A percentile compares a stretch with the other conserved stretches of the same genome.
Evolutionary conservation across 2,888 invertebrate species (phyloP).

Genomic region (Crioceris asparagi): DNA sequence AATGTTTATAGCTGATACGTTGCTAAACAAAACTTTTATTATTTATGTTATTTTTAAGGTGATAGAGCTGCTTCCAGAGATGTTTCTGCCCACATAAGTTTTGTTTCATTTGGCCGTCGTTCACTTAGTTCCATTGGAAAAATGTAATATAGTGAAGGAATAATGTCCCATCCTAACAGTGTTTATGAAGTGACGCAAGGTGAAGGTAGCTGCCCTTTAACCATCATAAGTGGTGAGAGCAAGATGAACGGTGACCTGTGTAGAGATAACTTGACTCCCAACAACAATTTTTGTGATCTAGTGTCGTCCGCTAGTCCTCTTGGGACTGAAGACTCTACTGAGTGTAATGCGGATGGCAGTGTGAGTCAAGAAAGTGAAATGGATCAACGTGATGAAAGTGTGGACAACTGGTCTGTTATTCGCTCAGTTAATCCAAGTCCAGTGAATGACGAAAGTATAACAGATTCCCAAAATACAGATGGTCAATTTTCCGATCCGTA

Average conservation of each 20-base stretch:
- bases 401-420: constrained; percentile 9
- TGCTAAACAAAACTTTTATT: no score
- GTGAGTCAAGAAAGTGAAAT: constrained; percentile 11
- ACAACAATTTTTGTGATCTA: constrained; percentile 33
- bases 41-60: neutral
- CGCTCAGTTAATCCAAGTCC: constrained; percentile 10
- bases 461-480: constrained; percentile 8
- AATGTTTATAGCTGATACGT: no score
- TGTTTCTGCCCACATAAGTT: constrained; percentile 22
- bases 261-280: constrained; percentile 27
- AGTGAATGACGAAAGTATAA: constrained; percentile 8
- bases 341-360: constrained; percentile 13
- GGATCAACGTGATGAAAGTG: constrained; percentile 9
- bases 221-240: constrained; percentile 10
- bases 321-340: constrained; percentile 10
- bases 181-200: constrained; percentile 13
- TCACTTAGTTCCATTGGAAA: constrained; percentile 7
- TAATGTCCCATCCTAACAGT: constrained; percentile 18
- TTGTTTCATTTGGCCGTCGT: neutral
- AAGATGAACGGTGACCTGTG: constrained; percentile 25
- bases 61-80: constrained; percentile 7
- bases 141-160: constrained; percentile 14
- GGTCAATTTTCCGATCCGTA: constrained; percentile 14
- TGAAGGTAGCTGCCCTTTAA: constrained; percentile 13
- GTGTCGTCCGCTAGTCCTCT: constrained; percentile 19